Conservation (phyloP, 53 echinoderm and acorn worm genomes). For the Zoroaster sp. region DNA sequence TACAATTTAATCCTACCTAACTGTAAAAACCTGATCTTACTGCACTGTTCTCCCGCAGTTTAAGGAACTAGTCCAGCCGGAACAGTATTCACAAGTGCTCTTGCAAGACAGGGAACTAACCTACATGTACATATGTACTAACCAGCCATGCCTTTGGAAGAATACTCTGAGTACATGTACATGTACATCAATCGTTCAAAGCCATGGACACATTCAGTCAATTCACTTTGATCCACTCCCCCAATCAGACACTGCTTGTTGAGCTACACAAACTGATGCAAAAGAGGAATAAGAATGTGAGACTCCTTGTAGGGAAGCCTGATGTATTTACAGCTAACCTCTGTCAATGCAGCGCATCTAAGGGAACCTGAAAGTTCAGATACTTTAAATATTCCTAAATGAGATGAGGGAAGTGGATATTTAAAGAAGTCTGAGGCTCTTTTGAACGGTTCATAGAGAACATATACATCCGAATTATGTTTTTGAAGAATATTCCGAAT, state of each 20-base stretch:
- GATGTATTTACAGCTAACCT: conserved; percentile 7
- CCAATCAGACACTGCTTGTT: neutral
- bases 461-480: neutral
- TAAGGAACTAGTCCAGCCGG: neutral
- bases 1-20: neutral
- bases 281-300: neutral
- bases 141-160: neutral
- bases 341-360: neutral
- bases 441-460: conserved; percentile 27
- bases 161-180: too few relatives aligned
- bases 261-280: neutral
- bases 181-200: neutral
- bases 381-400: neutral
- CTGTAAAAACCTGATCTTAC: neutral
- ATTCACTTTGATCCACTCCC: neutral
- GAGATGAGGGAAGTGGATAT: conserved; percentile 32
- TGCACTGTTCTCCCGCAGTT: neutral
- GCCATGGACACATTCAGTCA: neutral
- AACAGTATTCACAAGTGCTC: neutral
- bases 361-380: conserved; percentile 19
- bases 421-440: neutral
- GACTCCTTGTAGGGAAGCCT: neutral
- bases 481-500: conserved; percentile 3
- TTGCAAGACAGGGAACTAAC: neutral
- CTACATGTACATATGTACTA: neutral